These are phyloP conservation scores for Pyrgilauda ruficollis DNA, from an alignment of 2,113 vertebrate species.

Conservation along the genomic window DNA sequence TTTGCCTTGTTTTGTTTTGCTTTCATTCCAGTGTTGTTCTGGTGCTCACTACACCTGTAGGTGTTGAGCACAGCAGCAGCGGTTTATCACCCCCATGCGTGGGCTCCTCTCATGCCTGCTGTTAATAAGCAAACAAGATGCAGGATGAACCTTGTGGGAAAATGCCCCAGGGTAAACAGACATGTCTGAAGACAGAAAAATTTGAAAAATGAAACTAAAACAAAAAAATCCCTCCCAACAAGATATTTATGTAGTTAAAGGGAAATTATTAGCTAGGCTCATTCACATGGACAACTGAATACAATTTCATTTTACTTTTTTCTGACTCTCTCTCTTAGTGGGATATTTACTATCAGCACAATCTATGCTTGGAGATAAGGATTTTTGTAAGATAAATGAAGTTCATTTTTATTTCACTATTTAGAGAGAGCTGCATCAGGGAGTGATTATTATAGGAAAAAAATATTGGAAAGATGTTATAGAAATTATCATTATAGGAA, in stretches of 20 bases:
- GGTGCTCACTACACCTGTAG: background rate
- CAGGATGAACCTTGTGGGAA: background rate
- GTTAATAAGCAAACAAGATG: background rate
- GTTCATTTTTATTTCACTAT: background rate
- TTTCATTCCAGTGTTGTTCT: background rate
- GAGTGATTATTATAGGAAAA: background rate
- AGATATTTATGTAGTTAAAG: background rate
- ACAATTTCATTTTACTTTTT: background rate
- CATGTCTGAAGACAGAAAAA: background rate
- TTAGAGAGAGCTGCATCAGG: background rate
- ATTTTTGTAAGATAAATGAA: background rate
- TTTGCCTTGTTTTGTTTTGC: background rate
- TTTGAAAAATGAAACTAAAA: background rate
- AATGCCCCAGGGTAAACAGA: background rate
- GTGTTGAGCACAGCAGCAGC: background rate
- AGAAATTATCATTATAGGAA: background rate
- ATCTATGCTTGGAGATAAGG: background rate
- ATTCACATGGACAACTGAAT: background rate
- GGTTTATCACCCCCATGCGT: accelerated
- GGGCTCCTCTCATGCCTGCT: background rate
- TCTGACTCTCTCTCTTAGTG: background rate
- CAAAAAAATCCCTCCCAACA: background rate
- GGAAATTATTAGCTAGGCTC: background rate
- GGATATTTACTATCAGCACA: background rate
- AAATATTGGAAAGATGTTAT: background rate